Percentiles rank a stretch among this genome's conserved stretches.
Evolutionary conservation across 2,888 invertebrate genomes (phyloP).

Genomic region (Meloe dianella): DNA sequence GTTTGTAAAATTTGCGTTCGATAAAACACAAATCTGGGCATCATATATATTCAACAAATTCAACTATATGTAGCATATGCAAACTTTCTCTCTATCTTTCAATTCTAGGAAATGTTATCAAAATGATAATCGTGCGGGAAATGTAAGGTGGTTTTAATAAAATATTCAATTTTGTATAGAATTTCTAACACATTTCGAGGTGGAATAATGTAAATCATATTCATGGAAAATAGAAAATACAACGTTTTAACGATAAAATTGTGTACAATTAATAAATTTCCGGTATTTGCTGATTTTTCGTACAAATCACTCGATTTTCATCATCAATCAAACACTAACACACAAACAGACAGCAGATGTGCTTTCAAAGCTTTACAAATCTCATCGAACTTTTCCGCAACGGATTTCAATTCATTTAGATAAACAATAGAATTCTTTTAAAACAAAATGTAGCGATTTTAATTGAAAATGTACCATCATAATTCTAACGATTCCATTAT

Average conservation of each 20-base stretch:
- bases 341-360: not conserved
- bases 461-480: not conserved
- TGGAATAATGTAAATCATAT: not conserved
- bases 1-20: not conserved
- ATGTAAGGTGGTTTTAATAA: not conserved
- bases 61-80: not conserved
- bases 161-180: not conserved
- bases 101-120: not conserved
- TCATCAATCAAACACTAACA: not conserved
- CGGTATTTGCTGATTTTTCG: too few relatives aligned
- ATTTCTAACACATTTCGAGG: not conserved
- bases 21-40: not conserved
- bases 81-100: not conserved
- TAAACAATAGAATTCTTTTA: not conserved
- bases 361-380: not conserved
- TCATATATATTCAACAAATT: not conserved
- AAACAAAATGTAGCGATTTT: not conserved
- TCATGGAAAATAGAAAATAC: too few relatives aligned
- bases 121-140: not conserved
- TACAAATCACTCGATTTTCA: not conserved
- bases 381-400: too few relatives aligned
- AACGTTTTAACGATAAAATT: too few relatives aligned
- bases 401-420: not conserved
- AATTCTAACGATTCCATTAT: not conserved
- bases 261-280: too few relatives aligned